Base-by-base conservation (phyloP, 2,888 invertebrate species). In the Apotomis capreana region DNA sequence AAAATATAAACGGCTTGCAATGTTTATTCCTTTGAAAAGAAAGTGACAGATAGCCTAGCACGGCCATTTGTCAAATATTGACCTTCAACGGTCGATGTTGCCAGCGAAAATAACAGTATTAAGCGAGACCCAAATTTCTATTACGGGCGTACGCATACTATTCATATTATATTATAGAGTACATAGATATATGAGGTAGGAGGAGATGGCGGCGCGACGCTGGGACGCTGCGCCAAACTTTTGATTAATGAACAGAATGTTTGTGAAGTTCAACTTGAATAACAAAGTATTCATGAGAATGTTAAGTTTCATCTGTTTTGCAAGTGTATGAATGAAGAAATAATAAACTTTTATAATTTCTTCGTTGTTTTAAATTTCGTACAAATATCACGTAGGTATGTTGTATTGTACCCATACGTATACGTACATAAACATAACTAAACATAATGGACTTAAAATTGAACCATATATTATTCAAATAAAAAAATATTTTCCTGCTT, bases 221-320 rank as follows among this genome's bases (percentile, higher is more conserved):
- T 84, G 87, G 88, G 87, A 85, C 83, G 86, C 88, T 91, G 92
- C 91, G 91, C 90, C 89, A 91, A 93, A 93, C 91, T 93, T 93
- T 92, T 93, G 93, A 93, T 92, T 92, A 93, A 93, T 93, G 92
- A 91, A 90, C 85, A 86, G 84, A 87, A 89, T 89, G 89, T 89
- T 90, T 88, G 86, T 87, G 87, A 90, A 92, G 91, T 91, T 87
- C 72, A 89, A 89, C 88, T 89, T 89, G 84, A 84, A 89, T 88
- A 81, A 81, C 84, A 83, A 89, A 89, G 89, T 89, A 89, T 88
- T 87, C 87, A 88, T 85, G 86, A 87, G 87, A 88, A 82, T 84
- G 83, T 80, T 81, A 88, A 87, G 85, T 84, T 85, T 86, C 76
- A 80, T 76, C 77, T 79, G 75, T 72, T n/a, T 60, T 68, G 13